Conservation (phyloP, 2,797 vertebrate species). For the Limnodromus scolopaceus region DNA sequence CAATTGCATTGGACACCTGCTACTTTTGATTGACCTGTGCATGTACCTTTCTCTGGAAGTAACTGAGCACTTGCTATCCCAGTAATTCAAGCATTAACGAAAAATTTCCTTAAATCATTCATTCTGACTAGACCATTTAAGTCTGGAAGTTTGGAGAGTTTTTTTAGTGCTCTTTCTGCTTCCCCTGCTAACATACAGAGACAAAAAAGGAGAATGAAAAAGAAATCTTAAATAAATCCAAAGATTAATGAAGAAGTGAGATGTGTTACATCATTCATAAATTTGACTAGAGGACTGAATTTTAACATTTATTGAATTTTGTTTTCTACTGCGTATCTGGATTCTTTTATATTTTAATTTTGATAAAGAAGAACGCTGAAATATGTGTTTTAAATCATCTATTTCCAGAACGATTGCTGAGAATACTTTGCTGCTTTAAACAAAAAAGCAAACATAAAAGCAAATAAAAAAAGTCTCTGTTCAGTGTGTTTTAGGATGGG, state of each 20-base stretch:
- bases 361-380: not conserved
- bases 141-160: accelerated
- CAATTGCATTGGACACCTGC: not conserved
- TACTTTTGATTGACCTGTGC: not conserved
- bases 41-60: not conserved
- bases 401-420: not conserved
- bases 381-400: accelerated
- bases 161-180: not conserved
- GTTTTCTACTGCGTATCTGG: not conserved
- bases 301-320: not conserved
- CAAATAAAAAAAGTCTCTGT: not conserved
- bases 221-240: not conserved
- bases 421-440: not conserved
- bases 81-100: not conserved
- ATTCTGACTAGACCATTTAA: not conserved
- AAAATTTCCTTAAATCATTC: not conserved
- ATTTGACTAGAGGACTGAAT: not conserved
- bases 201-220: not conserved
- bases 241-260: not conserved
- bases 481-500: not conserved
- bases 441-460: accelerated
- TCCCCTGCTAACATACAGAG: not conserved
- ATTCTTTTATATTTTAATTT: not conserved
- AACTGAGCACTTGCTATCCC: not conserved
- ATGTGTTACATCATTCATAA: not conserved